Base-by-base conservation (phyloP, 1,140 invertebrate genomes). In the Apis laboriosa region DNA sequence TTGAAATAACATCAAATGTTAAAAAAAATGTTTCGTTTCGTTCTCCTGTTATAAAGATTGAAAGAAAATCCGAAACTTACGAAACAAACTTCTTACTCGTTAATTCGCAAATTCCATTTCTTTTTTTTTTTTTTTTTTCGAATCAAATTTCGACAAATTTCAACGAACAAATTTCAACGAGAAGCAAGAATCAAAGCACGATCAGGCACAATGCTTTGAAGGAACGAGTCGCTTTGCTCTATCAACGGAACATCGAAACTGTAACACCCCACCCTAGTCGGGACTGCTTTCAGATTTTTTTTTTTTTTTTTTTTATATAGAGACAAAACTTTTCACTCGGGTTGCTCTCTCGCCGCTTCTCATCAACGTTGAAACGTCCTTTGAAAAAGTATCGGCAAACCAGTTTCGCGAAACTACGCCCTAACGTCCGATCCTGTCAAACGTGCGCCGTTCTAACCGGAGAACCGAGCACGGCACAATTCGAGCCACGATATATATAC, bases 351-450 rank as follows among this genome's bases (percentile, higher is more conserved):
- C 34, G 34, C 34, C n/a, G 51, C 49, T 75, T 21, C 72, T 71
- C 73, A 70, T 82, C 72, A 85, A 85, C 80, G 58, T 73, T 60
- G 51, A 71, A 51, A 5, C 56, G 77, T 8, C 73, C 70, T 63
- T 85, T 67, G 84, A 66, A 76, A 77, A 61, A 86, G 73, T 66
- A 68, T 49, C 60, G 19, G 15, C n/a, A 21, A 51, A 28, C 64
- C 51, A 84, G 55, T 70, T 75, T 67, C 49, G 61, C 72, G 77
- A 55, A 67, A 63, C 72, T 19, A 60, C 51, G 11, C 24, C 60
- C 51, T 19, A n/a, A 61, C 28, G 15, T 68, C 17, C 55, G n/a
- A 43, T 58, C 15, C 49, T n/a, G 55, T 17, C 67, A 51, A 19
- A 19, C 71, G n/a, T n/a, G 71, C 58, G 55, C 28, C 55, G 7